Evolutionary conservation across 2,888 invertebrate genomes (phyloP), one percentile per base, ranked within the genome.

Genomic region (Hyposoter didymator): DNA sequence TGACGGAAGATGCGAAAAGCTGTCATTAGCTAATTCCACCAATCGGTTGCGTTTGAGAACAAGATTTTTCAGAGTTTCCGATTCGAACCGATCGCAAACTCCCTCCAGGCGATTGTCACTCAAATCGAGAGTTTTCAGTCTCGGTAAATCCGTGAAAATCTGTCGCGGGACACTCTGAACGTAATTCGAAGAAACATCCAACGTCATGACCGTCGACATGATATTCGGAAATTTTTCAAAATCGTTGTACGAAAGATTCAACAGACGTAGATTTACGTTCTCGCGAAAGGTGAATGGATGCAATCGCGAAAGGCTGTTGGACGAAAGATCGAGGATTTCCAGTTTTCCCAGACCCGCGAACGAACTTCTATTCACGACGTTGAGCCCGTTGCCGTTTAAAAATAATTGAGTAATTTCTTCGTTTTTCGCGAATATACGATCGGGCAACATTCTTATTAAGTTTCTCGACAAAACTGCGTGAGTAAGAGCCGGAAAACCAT

Each of bases 321-420:
- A 95, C 0, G 97, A 97, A 86, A 97, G 93, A 92, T 97, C 96
- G 73, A 97, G 93, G 84, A 94, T 92, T 88, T 95, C 95, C 6
- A 97, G 91, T 86, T 95, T 94, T 85, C 93, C 93, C 3, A 97
- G 91, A 14, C 95, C 95, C 69, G 94, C 94, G 91, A 97, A 97
- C 0, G 96, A 95, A 86, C 95, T 95, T 78, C 93, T 92, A 87
- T 95, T 95, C 35, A 97, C 91, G 0, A 94, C 94, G 12, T 95
- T 95, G 62, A 97, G 95, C 22, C 95, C 95, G 92, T 97, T 97
- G 64, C 95, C 94, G 0, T 97, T 96, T 55, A 97, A 91, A 91
- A 96, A 96, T 19, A 97, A 91, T 79, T 95, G 93, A 89, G 95
- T 95, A 64, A 97, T 91, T 87, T 95, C 94, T 4, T 95, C 94